Evolutionary conservation across 30 jellyfish, hydroid and myxozoan species (phyloP).

Genomic region (Aurelia coerulea): DNA sequence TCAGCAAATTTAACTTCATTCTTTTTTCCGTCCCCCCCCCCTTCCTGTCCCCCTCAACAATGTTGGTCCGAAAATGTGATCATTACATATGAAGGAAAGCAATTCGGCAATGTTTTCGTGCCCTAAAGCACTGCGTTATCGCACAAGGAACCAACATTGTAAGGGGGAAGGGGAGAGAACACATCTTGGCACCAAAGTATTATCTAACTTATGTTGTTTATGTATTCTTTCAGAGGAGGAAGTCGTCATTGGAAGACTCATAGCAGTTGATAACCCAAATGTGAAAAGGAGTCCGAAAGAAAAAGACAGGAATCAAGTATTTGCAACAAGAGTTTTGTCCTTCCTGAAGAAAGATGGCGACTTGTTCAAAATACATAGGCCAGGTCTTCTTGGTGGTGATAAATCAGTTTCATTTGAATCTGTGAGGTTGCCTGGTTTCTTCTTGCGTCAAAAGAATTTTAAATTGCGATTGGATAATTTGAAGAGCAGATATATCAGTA

Average conservation of each 20-base stretch:
- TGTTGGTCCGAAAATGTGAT: too few species aligned
- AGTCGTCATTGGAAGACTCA: constrained; percentile 22
- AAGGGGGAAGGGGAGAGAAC: too few species aligned
- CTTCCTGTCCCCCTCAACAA: too few species aligned
- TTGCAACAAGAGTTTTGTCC: constrained; percentile 81
- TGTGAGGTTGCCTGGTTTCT: constrained; percentile 86
- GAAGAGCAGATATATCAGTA: constrained; percentile 61
- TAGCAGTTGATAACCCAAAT: constrained; percentile 59
- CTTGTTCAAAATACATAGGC: constrained; percentile 79
- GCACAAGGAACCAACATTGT: too few species aligned
- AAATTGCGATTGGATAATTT: constrained; percentile 62
- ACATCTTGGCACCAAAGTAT: too few species aligned
- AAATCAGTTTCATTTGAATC: constrained; percentile 91
- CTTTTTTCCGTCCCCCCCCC: too few species aligned
- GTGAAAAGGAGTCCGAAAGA: constrained; percentile 29
- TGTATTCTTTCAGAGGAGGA: not conserved
- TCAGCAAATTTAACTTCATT: too few species aligned
- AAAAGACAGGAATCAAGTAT: constrained; percentile 56
- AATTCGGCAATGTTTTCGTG: too few species aligned
- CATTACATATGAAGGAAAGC: too few species aligned
- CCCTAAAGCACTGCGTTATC: too few species aligned
- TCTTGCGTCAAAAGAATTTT: constrained; percentile 76
- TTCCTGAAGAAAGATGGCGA: constrained; percentile 89
- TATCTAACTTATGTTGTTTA: too few species aligned
- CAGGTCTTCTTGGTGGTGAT: constrained; percentile 78